Base-by-base conservation (phyloP, 2,113 vertebrate species). In the Fulica atra region DNA sequence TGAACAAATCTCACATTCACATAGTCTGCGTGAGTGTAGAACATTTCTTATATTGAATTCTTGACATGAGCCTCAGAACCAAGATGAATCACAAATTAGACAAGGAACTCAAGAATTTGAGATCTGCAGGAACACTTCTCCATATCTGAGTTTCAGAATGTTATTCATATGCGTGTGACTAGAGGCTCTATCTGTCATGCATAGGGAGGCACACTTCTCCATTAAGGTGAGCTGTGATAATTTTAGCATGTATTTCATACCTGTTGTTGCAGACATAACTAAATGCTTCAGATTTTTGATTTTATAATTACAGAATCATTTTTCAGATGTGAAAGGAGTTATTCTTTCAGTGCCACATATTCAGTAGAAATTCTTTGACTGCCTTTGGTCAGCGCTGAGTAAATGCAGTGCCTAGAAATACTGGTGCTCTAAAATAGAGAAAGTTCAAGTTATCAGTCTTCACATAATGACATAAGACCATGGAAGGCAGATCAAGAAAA, bases 1-100 rank as follows among this genome's bases (percentile, higher is more conserved):
- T 42, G 81, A 96, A 54, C 40, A 95, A 86, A 90, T 83, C 87
- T 92, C 85, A 93, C 79, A 88, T 25, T 50, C 42, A 26, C 36
- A 48, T 8, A 36, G n/a, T 59, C 38, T 88, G 36, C 2, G 1
- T 35, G 38, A 77, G 18, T 51, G 64, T 56, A 88, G 69, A 88
- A 88, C 65, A 24, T 33, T 69, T 11, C 53, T 87, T 61, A 28
- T 48, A 72, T 2, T 69, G 71, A 77, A 66, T 73, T 82, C 78
- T 80, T 82, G 71, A 72, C 53, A 21, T 50, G 13, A 88, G 35
- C 20, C 36, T 91, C 54, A 8, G 8, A 86, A 71, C 9, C 25
- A 61, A 66, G 44, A 72, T 70, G 44, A 91, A 74, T 95, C 81
- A 92, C 56, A 83, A 88, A 80, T 92, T 73, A 91, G 36, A 36